phyloP scores from a whole-genome alignment of 2,113 vertebrate genomes.

The Ahaetulla prasina region DNA sequence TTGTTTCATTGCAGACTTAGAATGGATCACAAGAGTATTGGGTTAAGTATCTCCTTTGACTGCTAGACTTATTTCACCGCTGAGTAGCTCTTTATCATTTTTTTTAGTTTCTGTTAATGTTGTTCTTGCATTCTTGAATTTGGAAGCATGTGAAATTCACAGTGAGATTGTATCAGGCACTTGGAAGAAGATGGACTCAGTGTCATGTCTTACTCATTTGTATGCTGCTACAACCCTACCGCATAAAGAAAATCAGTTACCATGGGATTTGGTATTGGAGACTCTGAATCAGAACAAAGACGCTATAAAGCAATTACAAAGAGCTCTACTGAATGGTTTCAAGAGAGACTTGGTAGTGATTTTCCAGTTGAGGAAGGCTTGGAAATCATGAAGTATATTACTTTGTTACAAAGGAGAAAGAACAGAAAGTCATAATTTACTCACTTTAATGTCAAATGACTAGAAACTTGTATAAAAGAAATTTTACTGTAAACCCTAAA shows the following conservation, averaged over 20 bases:
- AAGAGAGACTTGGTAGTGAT: conserved; percentile 20
- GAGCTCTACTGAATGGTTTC: conserved; percentile 23
- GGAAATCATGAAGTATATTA: conserved; percentile 22
- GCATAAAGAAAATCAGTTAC: conserved; percentile 27
- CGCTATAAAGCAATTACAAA: conserved; percentile 9
- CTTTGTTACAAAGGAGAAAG: neutral
- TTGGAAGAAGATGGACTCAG: neutral
- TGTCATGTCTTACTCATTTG: conserved; percentile 13
- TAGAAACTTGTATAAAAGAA: neutral
- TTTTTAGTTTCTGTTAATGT: neutral
- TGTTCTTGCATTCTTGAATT: neutral
- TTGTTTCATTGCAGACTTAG: neutral
- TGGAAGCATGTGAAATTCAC: neutral
- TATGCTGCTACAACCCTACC: conserved; percentile 2
- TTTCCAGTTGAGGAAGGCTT: conserved; percentile 9
- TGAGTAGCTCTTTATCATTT: neutral
- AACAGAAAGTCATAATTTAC: neutral
- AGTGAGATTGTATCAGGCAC: neutral
- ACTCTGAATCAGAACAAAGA: conserved; percentile 32
- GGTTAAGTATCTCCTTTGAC: neutral
- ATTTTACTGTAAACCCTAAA: neutral
- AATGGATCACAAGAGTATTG: neutral
- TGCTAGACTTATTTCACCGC: neutral
- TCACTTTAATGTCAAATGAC: neutral
- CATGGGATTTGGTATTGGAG: conserved; percentile 10